Percentiles rank a stretch among this genome's conserved stretches.
phyloP scores from a whole-genome alignment of 2,888 invertebrate species.

The Chloroclysta siterata region DNA sequence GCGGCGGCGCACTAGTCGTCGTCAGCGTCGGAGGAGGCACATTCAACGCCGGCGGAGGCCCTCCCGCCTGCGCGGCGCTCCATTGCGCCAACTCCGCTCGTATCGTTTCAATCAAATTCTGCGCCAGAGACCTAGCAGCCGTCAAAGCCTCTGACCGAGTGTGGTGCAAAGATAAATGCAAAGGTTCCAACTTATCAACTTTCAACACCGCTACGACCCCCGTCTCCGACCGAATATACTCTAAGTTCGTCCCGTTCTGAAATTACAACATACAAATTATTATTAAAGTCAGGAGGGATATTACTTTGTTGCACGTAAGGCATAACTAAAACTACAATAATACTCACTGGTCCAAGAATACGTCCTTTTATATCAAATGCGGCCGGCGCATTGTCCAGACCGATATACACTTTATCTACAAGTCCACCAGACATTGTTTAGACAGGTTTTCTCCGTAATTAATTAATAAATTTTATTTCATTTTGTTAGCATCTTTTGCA shows the following conservation, averaged over 20 bases:
- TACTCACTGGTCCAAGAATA: constrained; percentile 87
- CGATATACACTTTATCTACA: constrained; percentile 90
- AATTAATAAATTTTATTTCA: constrained; percentile 37
- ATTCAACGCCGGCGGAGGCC: constrained; percentile 72
- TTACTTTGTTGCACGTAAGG: constrained; percentile 10
- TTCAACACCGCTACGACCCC: constrained; percentile 90
- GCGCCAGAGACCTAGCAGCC: constrained; percentile 89
- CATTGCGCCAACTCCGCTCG: constrained; percentile 84
- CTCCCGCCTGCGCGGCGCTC: constrained; percentile 66
- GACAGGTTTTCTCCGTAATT: constrained; percentile 38
- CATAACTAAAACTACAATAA: constrained; percentile 11
- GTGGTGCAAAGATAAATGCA: constrained; percentile 91
- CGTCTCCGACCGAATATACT: constrained; percentile 91
- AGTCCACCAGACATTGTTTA: constrained; percentile 77
- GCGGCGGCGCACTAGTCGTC: constrained; percentile 66
- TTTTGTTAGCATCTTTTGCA: constrained; percentile 64
- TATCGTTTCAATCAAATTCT: constrained; percentile 92
- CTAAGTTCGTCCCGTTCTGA: constrained; percentile 88
- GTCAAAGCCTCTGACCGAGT: constrained; percentile 88
- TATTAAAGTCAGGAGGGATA: not conserved
- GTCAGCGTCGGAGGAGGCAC: constrained; percentile 71
- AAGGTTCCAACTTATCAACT: constrained; percentile 88
- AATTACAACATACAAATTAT: constrained; percentile 43
- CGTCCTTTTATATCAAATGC: constrained; percentile 90
- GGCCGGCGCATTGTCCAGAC: constrained; percentile 90